Percentiles rank a stretch among this genome's conserved stretches.
Conservation (phyloP, 2,888 invertebrate genomes). For the Pocota personata region DNA sequence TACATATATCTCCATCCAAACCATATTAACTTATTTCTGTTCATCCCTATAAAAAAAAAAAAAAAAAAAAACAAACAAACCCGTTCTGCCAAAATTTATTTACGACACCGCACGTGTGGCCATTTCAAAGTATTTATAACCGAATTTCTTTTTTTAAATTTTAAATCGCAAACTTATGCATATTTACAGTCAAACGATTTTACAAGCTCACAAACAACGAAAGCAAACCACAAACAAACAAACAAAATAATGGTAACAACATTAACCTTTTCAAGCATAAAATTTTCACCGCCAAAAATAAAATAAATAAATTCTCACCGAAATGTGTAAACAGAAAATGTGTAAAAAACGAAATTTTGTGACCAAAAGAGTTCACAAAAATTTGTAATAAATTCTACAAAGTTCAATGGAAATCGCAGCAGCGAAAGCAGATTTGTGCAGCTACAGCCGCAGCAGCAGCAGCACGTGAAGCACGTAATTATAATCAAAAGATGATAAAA, state of each 20-base stretch:
- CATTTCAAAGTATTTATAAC: conserved; percentile 23
- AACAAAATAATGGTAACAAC: background rate
- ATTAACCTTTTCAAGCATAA: background rate
- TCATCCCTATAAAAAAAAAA: background rate
- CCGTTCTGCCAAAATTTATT: conserved; percentile 9
- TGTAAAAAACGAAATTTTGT: background rate
- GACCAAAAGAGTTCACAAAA: conserved; percentile 1
- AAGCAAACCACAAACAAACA: background rate
- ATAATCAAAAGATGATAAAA: conserved; percentile 53
- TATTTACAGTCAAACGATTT: conserved; percentile 8
- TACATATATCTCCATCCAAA: background rate
- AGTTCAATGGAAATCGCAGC: conserved; percentile 31
- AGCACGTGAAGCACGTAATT: conserved; percentile 69
- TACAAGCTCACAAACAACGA: background rate
- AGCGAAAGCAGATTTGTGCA: conserved; percentile 8
- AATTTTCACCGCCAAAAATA: conserved; percentile 23
- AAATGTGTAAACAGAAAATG: conserved; percentile 26
- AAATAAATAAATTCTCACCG: background rate
- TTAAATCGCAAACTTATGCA: conserved; percentile 14
- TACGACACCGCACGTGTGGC: conserved; percentile 28
- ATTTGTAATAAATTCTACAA: background rate
- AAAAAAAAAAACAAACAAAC: too few species aligned
- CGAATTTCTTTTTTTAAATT: background rate
- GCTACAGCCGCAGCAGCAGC: background rate
- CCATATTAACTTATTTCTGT: background rate